A percentile compares a stretch with the other conserved stretches of the same genome.
Conservation (phyloP, 2,113 vertebrate species). For the Sprattus sprattus region DNA sequence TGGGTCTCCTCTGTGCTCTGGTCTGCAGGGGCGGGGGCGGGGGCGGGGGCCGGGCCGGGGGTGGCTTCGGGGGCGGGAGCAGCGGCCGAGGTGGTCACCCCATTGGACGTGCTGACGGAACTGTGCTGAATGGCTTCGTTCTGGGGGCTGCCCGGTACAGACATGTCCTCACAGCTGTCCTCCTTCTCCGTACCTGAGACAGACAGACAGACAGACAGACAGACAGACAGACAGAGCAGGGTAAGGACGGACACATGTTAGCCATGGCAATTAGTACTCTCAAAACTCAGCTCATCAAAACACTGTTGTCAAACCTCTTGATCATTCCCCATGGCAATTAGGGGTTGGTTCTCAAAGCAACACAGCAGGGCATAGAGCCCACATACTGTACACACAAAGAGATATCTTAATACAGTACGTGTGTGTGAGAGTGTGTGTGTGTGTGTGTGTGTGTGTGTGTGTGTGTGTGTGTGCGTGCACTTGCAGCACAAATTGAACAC, state of each 20-base stretch:
- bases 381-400: not conserved
- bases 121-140: conserved; percentile 95
- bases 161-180: conserved; percentile 93
- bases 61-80: conserved; percentile 74
- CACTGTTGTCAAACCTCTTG: not conserved
- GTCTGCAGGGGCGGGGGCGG: conserved; percentile 79
- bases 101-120: conserved; percentile 96
- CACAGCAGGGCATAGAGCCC: not conserved
- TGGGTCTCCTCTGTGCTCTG: conserved; percentile 87
- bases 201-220: not conserved
- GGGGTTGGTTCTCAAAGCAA: not conserved
- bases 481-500: not conserved
- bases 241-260: not conserved
- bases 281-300: not conserved
- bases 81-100: conserved; percentile 86
- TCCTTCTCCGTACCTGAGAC: conserved; percentile 87
- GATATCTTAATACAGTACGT: not conserved
- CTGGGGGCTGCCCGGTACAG: conserved; percentile 90
- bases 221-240: not conserved
- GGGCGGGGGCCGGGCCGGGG: conserved; percentile 75
- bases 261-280: not conserved
- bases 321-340: not conserved
- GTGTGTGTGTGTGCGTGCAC: not conserved
- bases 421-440: not conserved
- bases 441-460: not conserved